A percentile compares a stretch with the other conserved stretches of the same genome.
Conservation (phyloP, 1,140 invertebrate genomes). For the Carposina sasakii region DNA sequence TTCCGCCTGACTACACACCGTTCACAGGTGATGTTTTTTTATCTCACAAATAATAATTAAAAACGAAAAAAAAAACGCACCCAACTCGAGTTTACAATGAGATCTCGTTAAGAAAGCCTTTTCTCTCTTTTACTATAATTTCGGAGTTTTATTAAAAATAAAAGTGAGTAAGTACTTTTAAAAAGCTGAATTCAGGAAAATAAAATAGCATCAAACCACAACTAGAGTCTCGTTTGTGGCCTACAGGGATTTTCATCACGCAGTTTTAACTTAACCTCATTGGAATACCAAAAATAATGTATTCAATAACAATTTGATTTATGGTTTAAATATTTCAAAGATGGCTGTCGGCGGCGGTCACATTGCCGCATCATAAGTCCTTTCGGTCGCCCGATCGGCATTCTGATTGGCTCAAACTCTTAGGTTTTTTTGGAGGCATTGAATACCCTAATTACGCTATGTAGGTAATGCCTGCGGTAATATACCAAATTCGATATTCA, state of each 20-base stretch:
- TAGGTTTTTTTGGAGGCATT: conserved; percentile 32
- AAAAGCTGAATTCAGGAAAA: too few species aligned
- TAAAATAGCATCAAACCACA: too few species aligned
- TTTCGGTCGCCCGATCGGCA: conserved; percentile 32
- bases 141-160: conserved; percentile 16
- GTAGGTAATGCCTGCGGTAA: conserved; percentile 29
- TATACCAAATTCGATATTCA: conserved; percentile 5
- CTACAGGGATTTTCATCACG: too few species aligned
- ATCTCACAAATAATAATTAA: conserved; percentile 55
- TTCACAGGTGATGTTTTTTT: conserved; percentile 57
- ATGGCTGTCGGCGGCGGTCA: conserved; percentile 56
- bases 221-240: too few species aligned
- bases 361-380: conserved; percentile 28
- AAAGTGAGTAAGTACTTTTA: conserved; percentile 5
- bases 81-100: conserved; percentile 33
- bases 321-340: conserved; percentile 63
- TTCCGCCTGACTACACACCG: conserved; percentile 59
- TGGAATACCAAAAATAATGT: too few species aligned
- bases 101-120: conserved; percentile 44
- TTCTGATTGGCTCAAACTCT: conserved; percentile 46
- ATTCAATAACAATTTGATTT: conserved; percentile 64
- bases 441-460: conserved; percentile 56
- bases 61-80: conserved; percentile 38
- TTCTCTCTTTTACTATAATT: conserved; percentile 31
- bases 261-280: too few species aligned